phyloP scores from a whole-genome alignment of 2,113 vertebrate genomes.

The Plestiodon gilberti region DNA sequence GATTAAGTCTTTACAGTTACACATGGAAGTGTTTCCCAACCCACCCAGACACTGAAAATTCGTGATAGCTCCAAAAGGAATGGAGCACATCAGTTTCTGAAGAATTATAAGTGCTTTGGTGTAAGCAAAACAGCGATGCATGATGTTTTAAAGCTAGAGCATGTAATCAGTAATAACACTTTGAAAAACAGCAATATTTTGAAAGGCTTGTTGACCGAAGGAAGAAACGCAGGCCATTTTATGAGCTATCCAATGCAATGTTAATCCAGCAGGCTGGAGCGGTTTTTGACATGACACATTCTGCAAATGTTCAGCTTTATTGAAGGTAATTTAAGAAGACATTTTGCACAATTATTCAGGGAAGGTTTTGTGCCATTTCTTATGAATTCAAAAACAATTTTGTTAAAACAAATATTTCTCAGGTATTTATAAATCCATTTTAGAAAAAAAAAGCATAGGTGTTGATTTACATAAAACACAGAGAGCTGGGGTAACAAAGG shows the following conservation, averaged over 20 bases:
- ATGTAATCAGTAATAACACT: conserved; percentile 23
- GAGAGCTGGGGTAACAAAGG: conserved; percentile 1
- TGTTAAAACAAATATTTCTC: conserved; percentile 38
- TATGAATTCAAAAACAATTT: conserved; percentile 47
- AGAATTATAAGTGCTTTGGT: conserved; percentile 16
- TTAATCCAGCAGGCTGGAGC: conserved; percentile 23
- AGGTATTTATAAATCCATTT: conserved; percentile 44
- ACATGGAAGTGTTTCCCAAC: conserved; percentile 43
- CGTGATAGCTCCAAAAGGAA: conserved; percentile 42
- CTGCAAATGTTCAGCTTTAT: conserved; percentile 72
- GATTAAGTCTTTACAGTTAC: conserved; percentile 39
- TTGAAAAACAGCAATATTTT: conserved; percentile 18
- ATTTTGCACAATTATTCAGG: conserved; percentile 43
- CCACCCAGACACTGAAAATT: conserved; percentile 39
- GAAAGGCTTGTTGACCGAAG: conserved; percentile 39
- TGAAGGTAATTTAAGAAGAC: conserved; percentile 65
- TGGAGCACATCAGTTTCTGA: background rate
- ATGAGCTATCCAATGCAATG: conserved; percentile 32
- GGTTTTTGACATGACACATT: conserved; percentile 39
- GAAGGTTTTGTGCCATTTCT: conserved; percentile 26
- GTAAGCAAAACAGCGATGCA: conserved; percentile 19
- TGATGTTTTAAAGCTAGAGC: conserved; percentile 2
- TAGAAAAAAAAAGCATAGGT: conserved; percentile 26
- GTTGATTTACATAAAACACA: conserved; percentile 43
- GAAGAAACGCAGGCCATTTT: conserved; percentile 48